Base-by-base conservation (phyloP, 2,113 vertebrate species). In the Entomyzon cyanotis region DNA sequence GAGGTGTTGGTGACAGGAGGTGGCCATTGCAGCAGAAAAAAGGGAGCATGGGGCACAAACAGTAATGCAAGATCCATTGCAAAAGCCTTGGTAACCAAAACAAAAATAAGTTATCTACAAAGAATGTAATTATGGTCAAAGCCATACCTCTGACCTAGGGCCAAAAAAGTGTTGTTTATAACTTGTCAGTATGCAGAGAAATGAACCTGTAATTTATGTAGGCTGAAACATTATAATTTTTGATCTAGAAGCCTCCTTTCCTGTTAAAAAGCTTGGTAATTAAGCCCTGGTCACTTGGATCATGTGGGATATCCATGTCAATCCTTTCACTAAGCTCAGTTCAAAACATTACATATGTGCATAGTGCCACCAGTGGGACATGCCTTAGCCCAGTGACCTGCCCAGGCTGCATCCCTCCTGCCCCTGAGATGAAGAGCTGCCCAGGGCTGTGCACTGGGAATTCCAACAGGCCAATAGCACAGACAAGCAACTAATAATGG, bases 61-160 rank as follows among this genome's bases (percentile, higher is more conserved):
- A 90, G 37, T n/a, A 50, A 41, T 5, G 25, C 33, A 52, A 90
- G 71, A 35, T 68, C 89, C 22, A 8, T 69, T 42, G 53, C 46
- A 77, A 79, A 91, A 86, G 9, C 41, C 80, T 62, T 44, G 53
- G 80, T 81, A 83, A 81, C 47, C 74, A 91, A 83, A 92, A 22
- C 74, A 90, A 93, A 96, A 94, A 88, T 37, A 96, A 94, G 75
- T 90, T 78, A 92, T 95, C 78, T 93, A 42, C 58, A 60, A 77
- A 87, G 81, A 94, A 90, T 94, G 42, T 93, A 96, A 94, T 97
- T 95, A 93, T 91, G 92, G 95, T 94, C 86, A 91, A 92, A 92
- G 92, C 87, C 79, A 69, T 94, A 84, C 52, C 41, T 94, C 53
- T 88, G 86, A 84, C 70, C 56, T 46, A 25, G 55, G 46, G 84